Base-by-base conservation (phyloP, 2,797 vertebrate species). In the Tragelaphus oryx region DNA sequence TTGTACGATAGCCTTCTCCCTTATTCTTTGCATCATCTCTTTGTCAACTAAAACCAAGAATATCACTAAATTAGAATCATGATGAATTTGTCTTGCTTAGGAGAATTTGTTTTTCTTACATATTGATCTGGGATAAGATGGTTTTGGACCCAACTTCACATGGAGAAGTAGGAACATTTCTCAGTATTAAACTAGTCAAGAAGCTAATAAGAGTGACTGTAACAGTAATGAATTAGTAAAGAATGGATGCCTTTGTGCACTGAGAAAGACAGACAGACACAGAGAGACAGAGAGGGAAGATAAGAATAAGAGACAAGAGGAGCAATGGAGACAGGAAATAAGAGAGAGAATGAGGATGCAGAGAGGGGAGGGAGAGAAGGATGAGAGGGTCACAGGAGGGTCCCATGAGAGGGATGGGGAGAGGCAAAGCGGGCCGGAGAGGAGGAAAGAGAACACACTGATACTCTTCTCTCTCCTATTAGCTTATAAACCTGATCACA, bases 1-100 rank as follows among this genome's bases (percentile, higher is more conserved):
- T 98, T 98, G 98, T 71, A 98, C 50, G 94, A 99, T 92, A 82
- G 99, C 99, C 57, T 97, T 97, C 87, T 99, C 98, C 97, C 99
- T 98, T 87, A 99, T 97, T 96, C 94, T 95, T 78, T 98, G 99
- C 97, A 98, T 98, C 75, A 93, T 97, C 46, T 98, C 98, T 97
- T 99, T 99, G 95, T 98, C 97, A 93, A 95, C 99, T 99, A 98
- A 98, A 98, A 98, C 18, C 65, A 94, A 44, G 79, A 50, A 94
- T 48, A 88, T 41, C 62, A 92, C 12, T 81, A 62, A 57, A 59
- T 96, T 76, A 93, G 54, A 79, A 85, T 57, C 75, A 28, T 24
- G 30, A 87, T 82, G 33, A 80, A 93, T 55, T 62, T 86, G 41
- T 80, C 89, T 94, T 26, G 80, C 9, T 93, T 57, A 91, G 44